A percentile compares a stretch with the other conserved stretches of the same genome.
Evolutionary conservation across 2,797 vertebrate genomes (phyloP).

Genomic region (Molossus molossus): DNA sequence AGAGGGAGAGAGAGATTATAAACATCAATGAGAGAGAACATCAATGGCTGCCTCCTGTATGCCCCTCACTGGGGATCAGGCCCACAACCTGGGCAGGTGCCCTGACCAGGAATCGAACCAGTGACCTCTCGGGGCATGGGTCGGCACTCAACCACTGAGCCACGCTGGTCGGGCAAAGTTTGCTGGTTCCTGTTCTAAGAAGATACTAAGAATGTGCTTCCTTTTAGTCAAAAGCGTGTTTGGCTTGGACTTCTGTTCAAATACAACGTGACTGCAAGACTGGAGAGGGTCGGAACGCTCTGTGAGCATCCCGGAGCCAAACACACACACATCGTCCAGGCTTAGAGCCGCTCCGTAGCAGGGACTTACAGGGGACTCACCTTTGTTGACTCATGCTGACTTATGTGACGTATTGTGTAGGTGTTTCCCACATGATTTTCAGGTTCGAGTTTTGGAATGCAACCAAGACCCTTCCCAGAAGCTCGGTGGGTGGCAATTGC

Average conservation of each 20-base stretch:
- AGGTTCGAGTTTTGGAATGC: not conserved
- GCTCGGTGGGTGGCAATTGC: not conserved
- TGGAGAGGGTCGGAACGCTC: conserved; percentile 81
- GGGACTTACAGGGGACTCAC: too few species aligned
- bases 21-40: too few species aligned
- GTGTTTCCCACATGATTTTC: not conserved
- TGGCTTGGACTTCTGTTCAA: conserved; percentile 87
- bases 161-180: not conserved
- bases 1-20: too few species aligned
- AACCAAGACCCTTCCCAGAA: not conserved
- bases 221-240: conserved; percentile 85
- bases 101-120: too few species aligned
- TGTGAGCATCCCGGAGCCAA: conserved; percentile 59
- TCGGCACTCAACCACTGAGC: too few species aligned
- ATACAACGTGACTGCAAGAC: conserved; percentile 76
- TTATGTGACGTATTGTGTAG: not conserved
- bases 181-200: conserved; percentile 80
- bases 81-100: too few species aligned
- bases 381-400: not conserved
- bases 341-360: not conserved
- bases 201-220: conserved; percentile 87
- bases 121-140: too few species aligned
- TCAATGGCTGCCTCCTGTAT: too few species aligned
- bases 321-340: not conserved
- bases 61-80: too few species aligned